These are phyloP conservation scores for Cromileptes altivelis DNA, from an alignment of 2,113 vertebrate species.

Conservation along the genomic window DNA sequence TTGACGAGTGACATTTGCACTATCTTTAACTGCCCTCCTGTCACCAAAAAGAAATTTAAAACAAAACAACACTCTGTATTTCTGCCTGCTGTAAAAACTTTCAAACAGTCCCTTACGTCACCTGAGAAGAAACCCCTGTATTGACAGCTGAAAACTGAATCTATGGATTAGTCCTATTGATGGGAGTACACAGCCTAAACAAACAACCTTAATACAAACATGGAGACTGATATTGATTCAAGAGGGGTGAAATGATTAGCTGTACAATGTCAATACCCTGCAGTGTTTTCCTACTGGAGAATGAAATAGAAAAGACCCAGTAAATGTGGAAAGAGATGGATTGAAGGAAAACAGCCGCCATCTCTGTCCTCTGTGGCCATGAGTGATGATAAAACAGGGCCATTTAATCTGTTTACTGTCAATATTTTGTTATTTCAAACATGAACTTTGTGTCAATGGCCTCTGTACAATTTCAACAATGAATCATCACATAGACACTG, in stretches of 20 bases:
- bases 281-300: neutral
- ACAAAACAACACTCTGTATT: too few relatives aligned
- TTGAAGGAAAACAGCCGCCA: neutral
- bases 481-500: neutral
- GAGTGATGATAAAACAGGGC: constrained; percentile 8
- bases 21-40: too few relatives aligned
- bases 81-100: neutral
- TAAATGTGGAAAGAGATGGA: neutral
- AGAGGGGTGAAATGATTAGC: neutral
- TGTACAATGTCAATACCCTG: neutral
- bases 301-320: neutral
- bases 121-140: too few relatives aligned
- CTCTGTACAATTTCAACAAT: neutral
- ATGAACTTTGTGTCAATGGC: neutral
- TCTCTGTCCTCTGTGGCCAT: neutral
- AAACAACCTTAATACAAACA: neutral
- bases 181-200: neutral
- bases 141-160: neutral
- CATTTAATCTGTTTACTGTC: constrained; percentile 4
- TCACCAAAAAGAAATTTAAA: too few relatives aligned
- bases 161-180: neutral
- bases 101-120: neutral
- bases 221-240: neutral
- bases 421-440: constrained; percentile 5
- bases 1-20: too few relatives aligned